phyloP scores from a whole-genome alignment of 2,888 invertebrate genomes.

The Lasiommata megera region DNA sequence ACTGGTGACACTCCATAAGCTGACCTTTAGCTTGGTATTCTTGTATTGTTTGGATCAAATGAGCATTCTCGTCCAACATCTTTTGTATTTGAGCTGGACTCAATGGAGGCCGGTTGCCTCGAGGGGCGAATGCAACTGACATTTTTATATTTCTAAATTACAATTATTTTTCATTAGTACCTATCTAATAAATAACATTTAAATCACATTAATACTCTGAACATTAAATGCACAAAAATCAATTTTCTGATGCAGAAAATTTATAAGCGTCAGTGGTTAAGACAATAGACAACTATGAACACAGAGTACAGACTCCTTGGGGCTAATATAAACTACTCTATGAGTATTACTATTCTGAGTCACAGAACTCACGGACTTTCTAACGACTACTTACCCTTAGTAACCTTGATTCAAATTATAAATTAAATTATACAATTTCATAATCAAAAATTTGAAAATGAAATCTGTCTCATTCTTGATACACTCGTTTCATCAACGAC shows the following conservation, averaged over 20 bases:
- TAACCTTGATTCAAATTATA: too few relatives aligned
- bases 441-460: too few relatives aligned
- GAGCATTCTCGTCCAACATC: slow-evolving; percentile 98
- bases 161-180: background rate
- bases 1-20: slow-evolving; percentile 94
- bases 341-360: too few relatives aligned
- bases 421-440: too few relatives aligned
- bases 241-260: background rate
- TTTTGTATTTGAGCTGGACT: slow-evolving; percentile 94
- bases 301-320: too few relatives aligned
- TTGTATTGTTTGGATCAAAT: slow-evolving; percentile 97
- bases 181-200: background rate
- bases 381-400: too few relatives aligned
- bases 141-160: slow-evolving; percentile 56
- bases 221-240: background rate
- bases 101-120: slow-evolving; percentile 87
- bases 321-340: too few relatives aligned
- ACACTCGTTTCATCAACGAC: too few relatives aligned
- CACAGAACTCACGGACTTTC: too few relatives aligned
- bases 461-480: too few relatives aligned
- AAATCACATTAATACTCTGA: background rate
- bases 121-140: slow-evolving; percentile 88
- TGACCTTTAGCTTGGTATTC: slow-evolving; percentile 98
- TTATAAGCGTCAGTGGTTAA: too few relatives aligned
- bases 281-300: background rate